Percentiles rank a stretch among this genome's conserved stretches.
phyloP scores from a whole-genome alignment of 1,140 invertebrate genomes.

The Theocolax elegans region DNA sequence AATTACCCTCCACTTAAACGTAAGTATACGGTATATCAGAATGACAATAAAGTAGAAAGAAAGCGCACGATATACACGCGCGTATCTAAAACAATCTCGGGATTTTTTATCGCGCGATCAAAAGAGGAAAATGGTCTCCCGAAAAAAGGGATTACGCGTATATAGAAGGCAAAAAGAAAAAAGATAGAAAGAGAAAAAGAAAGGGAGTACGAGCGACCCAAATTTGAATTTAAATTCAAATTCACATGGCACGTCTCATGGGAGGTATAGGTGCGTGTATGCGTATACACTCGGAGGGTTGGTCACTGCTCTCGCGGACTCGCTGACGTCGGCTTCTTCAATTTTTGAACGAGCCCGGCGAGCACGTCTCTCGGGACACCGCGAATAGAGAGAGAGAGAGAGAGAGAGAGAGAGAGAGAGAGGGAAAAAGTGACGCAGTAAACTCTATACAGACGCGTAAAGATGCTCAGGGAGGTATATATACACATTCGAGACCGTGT shows the following conservation, averaged over 20 bases:
- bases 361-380: background rate
- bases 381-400: background rate
- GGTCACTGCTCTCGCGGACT: conserved; percentile 54
- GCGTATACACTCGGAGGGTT: conserved; percentile 29
- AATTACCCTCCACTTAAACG: too few species aligned
- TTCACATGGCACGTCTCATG: conserved; percentile 49
- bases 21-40: too few species aligned
- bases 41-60: too few species aligned
- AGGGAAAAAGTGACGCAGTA: background rate
- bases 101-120: conserved; percentile 44
- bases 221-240: conserved; percentile 66
- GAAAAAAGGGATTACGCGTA: background rate
- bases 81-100: conserved; percentile 47
- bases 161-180: conserved; percentile 14
- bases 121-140: too few species aligned
- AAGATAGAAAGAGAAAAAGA: conserved; percentile 9
- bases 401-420: background rate
- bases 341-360: conserved; percentile 1
- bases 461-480: background rate
- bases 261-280: too few species aligned
- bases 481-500: too few species aligned
- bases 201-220: background rate
- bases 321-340: conserved; percentile 1
- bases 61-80: background rate
- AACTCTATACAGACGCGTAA: background rate